Conservation (phyloP, 2,797 vertebrate species). For the Percopsis omiscomaycus region DNA sequence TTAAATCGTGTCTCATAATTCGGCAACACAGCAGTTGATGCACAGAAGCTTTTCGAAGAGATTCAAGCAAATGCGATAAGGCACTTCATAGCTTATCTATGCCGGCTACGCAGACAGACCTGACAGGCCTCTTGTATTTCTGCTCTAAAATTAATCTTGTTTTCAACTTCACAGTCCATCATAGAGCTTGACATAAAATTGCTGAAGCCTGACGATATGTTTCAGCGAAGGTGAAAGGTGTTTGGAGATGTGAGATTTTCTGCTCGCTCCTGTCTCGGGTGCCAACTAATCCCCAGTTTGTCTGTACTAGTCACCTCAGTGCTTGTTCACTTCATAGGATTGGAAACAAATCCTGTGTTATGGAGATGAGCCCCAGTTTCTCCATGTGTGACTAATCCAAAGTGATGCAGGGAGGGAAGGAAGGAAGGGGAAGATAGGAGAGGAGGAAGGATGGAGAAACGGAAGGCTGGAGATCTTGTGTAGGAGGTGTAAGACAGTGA, state of each 20-base stretch:
- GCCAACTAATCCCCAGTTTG: conserved; percentile 21
- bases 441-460: conserved; percentile 55
- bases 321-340: conserved; percentile 61
- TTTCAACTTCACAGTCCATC: background rate
- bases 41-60: background rate
- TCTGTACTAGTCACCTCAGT: conserved; percentile 48
- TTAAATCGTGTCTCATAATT: too few relatives aligned
- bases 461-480: conserved; percentile 56
- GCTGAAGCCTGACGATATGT: background rate
- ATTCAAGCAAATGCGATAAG: background rate
- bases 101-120: background rate
- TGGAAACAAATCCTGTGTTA: conserved; percentile 72
- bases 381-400: conserved; percentile 68
- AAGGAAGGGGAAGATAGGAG: conserved; percentile 18
- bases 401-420: conserved; percentile 49
- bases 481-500: conserved; percentile 63
- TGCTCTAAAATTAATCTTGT: background rate
- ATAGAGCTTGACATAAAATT: conserved; percentile 1
- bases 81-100: background rate
- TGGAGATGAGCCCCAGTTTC: conserved; percentile 77
- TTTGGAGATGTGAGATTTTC: background rate
- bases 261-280: conserved; percentile 10
- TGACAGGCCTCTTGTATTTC: background rate
- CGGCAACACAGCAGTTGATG: too few relatives aligned
- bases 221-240: background rate